Evolutionary conservation across 2,888 invertebrate genomes (phyloP).

Genomic region (Cecidostiba fungosa): DNA sequence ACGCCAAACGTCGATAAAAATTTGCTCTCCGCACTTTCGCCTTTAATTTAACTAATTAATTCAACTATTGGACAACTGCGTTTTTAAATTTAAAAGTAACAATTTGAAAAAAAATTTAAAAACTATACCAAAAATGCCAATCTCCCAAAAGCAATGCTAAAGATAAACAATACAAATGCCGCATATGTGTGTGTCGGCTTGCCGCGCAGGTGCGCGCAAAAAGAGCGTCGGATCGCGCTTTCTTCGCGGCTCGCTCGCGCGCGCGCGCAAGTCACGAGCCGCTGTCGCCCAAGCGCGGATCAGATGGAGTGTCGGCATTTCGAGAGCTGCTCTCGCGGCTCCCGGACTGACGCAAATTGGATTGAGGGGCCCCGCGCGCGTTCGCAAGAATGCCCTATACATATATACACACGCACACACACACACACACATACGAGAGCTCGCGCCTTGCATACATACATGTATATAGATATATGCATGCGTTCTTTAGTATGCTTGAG

Average conservation of each 20-base stretch:
- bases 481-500: conserved; percentile 19
- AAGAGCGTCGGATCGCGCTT: neutral
- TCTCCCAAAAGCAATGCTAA: neutral
- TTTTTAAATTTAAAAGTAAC: too few species aligned
- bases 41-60: neutral
- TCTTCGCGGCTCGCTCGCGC: neutral
- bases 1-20: neutral
- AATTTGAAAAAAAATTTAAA: too few species aligned
- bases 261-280: conserved; percentile 3
- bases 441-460: neutral
- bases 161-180: neutral
- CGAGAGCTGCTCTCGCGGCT: conserved; percentile 26
- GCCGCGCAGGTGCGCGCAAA: neutral
- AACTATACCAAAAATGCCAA: too few species aligned
- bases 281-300: conserved; percentile 37
- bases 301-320: conserved; percentile 52
- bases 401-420: neutral
- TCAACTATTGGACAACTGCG: too few species aligned
- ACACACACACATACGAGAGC: too few species aligned
- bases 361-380: conserved; percentile 42
- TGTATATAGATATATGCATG: neutral
- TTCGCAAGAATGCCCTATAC: conserved; percentile 7
- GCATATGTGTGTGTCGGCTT: too few species aligned
- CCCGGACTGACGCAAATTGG: conserved; percentile 64
- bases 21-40: neutral